Percentiles rank a stretch among this genome's conserved stretches.
Conservation (phyloP, 30 jellyfish, hydroid and myxozoan genomes). For the Mastigias papua region DNA sequence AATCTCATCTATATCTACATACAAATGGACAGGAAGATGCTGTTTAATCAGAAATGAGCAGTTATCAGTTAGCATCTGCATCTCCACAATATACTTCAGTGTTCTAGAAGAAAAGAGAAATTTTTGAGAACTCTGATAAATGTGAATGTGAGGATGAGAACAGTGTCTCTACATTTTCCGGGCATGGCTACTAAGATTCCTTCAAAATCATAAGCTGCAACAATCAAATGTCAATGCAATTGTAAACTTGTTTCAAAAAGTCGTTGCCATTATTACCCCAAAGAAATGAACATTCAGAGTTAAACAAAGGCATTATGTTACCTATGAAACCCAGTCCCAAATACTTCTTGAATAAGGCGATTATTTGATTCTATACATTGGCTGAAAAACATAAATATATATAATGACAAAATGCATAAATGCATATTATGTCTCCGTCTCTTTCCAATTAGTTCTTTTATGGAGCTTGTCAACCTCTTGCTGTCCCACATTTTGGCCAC, state of each 20-base stretch:
- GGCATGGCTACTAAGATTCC: no score
- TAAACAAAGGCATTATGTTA: neutral
- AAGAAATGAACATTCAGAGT: no score
- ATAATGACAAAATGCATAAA: neutral
- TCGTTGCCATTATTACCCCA: no score
- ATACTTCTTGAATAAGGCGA: neutral
- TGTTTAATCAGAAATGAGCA: neutral
- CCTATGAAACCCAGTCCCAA: conserved; percentile 36
- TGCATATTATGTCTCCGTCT: neutral
- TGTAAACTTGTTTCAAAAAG: no score
- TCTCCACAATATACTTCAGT: neutral
- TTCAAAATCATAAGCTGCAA: no score
- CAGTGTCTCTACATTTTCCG: no score
- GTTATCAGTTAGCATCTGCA: neutral
- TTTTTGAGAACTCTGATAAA: neutral
- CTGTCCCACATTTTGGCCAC: no score
- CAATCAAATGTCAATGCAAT: no score
- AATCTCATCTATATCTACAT: conserved; percentile 12
- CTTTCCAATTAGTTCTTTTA: neutral
- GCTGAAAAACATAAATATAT: neutral
- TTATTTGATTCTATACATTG: neutral
- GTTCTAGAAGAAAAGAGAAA: neutral
- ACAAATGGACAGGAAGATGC: neutral
- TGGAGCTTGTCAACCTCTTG: no score
- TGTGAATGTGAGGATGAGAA: no score